Base-by-base conservation (phyloP, 1,140 invertebrate species). In the Musca domestica region DNA sequence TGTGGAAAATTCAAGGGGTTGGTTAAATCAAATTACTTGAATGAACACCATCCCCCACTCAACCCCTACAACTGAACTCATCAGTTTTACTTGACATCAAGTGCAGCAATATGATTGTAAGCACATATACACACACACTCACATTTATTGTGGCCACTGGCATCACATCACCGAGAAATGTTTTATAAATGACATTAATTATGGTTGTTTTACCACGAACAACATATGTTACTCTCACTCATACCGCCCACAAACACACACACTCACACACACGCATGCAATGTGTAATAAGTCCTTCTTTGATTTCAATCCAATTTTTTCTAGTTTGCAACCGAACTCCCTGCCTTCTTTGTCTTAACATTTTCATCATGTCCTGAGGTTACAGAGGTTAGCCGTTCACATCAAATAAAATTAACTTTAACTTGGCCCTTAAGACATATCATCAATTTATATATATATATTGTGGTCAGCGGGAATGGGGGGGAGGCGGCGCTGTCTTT, bases 161-260 rank as follows among this genome's bases (percentile, higher is more conserved):
- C 34, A 9, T 41, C 5, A 41, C 34, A 41, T 7, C 34, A 12
- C 52, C 25, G 10, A 27, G 51, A 56, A 56, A 56, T 56, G 6
- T 56, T 56, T 27, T 56, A 56, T 56, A 56, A 56, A 56, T 56
- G 23, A 56, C 52, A 56, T 56, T 56, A 56, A 56, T 56, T 56
- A 56, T 56, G 52, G 52, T 56, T 56, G 52, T 56, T 56, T 56
- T 25, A 56, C 52, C 25, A 56, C 23, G 17, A 56, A 41, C 34
- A 41, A 41, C 34, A 41, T 41, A 41, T 41, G 34, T 41, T 41
- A 41, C 34, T 12, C 34, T 5, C 34, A 41, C 34, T 41, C 34
- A 41, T 12, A 41, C 27, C 27, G 27, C 27, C 51, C 23, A 6
- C 51, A 54, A 7, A 54, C 20, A 54, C 22, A 23, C 12, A 54